Base-by-base conservation (phyloP, 2,113 vertebrate species). In the Aix galericulata region DNA sequence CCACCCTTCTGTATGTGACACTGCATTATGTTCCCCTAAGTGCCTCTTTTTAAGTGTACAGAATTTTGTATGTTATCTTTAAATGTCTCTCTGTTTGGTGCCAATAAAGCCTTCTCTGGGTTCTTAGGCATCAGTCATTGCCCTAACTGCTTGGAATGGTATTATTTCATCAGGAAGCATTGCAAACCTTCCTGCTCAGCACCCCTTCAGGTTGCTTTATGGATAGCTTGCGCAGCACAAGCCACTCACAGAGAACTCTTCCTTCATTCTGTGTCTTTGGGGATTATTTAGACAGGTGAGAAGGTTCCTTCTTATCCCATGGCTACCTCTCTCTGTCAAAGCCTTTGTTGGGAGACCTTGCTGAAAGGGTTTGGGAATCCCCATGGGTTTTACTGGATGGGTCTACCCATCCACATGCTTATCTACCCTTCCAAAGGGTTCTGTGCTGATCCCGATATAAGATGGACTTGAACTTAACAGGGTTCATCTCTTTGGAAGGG, bases 21-120 rank as follows among this genome's bases (percentile, higher is more conserved):
- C 16, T 60, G 26, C 3, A 21, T 69, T 59, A 29, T 63, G 12
- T 64, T 64, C 44, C 29, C 5, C 1, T 13, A 5, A 4, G 3
- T 3, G 1, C n/a, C 46, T 46, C 46, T 46, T 46, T 46, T 42
- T 48, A 86, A 9, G 2, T 11, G 5, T 18, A 55, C 4, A 0
- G 1, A 64, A 23, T 66, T 50, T 26, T 21, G 4, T 17, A 25
- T 46, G 34, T 2, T 40, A 7, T 74, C 36, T 50, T 71, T 48
- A 38, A 38, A 46, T 38, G 27, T 7, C 20, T 6, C 7, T 60
- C 64, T 44, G 2, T 10, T 60, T 20, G 27, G n/a, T 27, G 13
- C 55, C 31, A 12, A 14, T 15, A 34, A 71, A 66, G 5, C 5
- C 6, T 60, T 26, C 27, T 46, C 20, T 1, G 2, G 2, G 20